phyloP scores from a whole-genome alignment of 2,797 vertebrate genomes.

The Chlorospingus flavigularis region DNA sequence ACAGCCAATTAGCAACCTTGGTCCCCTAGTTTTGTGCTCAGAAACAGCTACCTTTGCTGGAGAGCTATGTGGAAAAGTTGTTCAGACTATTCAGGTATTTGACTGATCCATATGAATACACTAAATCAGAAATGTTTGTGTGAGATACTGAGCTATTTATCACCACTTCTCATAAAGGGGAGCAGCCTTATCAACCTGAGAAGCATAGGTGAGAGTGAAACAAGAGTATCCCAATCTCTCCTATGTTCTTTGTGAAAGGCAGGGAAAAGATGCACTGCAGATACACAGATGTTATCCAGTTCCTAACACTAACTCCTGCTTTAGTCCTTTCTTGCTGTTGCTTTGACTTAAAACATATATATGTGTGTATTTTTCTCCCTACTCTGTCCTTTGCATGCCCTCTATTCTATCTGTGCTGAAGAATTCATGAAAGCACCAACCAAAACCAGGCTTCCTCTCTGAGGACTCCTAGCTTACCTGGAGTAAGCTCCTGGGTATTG shows the following conservation, averaged over 20 bases:
- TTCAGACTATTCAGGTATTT: background rate
- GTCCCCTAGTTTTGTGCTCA: background rate
- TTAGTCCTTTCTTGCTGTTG: background rate
- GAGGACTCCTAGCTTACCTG: background rate
- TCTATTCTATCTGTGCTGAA: background rate
- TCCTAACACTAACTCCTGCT: background rate
- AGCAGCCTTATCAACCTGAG: background rate
- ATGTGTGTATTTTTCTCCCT: background rate
- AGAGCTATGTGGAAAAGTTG: background rate
- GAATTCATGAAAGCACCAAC: slow-evolving; percentile 8
- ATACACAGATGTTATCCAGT: background rate
- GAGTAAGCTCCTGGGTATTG: slow-evolving; percentile 16
- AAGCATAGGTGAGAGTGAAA: background rate
- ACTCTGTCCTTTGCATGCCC: background rate
- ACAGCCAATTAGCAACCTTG: background rate
- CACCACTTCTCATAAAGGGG: background rate
- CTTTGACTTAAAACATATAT: background rate
- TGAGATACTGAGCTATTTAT: background rate
- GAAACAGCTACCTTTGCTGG: background rate
- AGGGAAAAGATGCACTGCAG: background rate
- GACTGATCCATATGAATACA: background rate
- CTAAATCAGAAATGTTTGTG: background rate
- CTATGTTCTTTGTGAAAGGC: background rate
- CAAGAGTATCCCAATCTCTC: background rate
- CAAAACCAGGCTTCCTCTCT: background rate